Conservation (phyloP, 1,140 invertebrate species). For the Heliothis subflexa region DNA sequence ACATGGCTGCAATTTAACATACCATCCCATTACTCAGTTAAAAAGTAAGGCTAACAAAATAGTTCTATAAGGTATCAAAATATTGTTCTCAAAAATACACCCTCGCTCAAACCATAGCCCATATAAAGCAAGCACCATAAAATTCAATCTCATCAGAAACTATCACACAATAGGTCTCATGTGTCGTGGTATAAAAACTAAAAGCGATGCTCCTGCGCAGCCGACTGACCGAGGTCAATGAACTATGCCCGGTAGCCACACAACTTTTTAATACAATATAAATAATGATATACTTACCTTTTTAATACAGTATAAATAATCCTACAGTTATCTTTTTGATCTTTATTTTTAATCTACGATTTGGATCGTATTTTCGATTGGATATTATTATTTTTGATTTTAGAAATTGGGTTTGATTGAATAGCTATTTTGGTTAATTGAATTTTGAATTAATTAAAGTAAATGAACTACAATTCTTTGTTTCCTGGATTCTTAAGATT, state of each 20-base stretch:
- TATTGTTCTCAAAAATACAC: too few relatives aligned
- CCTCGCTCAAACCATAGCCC: neutral
- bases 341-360: constrained; percentile 44
- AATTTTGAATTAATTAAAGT: neutral
- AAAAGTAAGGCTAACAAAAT: neutral
- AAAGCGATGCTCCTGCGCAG: constrained; percentile 45
- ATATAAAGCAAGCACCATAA: constrained; percentile 34
- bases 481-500: neutral
- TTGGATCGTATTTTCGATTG: constrained; percentile 12
- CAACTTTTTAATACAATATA: constrained; percentile 65
- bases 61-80: neutral
- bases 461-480: neutral
- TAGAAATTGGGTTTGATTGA: constrained; percentile 24
- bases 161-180: constrained; percentile 36
- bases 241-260: constrained; percentile 65
- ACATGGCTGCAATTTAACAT: too few relatives aligned
- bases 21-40: too few relatives aligned
- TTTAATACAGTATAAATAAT: constrained; percentile 33
- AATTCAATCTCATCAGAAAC: constrained; percentile 39
- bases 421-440: neutral
- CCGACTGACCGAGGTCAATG: constrained; percentile 64
- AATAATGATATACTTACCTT: constrained; percentile 54
- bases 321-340: constrained; percentile 11
- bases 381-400: constrained; percentile 24
- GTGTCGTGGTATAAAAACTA: constrained; percentile 51